phyloP scores from a whole-genome alignment of 1,140 invertebrate genomes.

The Anadara kagoshimensis region DNA sequence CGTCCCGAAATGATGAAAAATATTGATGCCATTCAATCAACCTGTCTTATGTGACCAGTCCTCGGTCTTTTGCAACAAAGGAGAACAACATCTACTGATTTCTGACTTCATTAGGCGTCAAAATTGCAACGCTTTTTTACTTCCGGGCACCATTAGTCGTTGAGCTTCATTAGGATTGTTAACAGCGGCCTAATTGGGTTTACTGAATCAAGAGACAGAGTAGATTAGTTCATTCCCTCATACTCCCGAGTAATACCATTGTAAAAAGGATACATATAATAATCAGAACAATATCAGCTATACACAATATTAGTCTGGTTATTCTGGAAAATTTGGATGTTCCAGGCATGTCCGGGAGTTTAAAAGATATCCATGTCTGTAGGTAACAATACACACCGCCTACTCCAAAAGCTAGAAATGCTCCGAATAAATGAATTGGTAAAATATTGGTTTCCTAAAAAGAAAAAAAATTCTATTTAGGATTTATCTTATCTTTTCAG shows the following conservation, averaged over 20 bases:
- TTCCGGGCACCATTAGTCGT: no score
- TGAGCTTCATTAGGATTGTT: no score
- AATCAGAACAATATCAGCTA: conserved; percentile 32
- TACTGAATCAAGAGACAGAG: no score
- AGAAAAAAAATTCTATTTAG: conserved; percentile 21
- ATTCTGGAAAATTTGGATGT: conserved; percentile 15
- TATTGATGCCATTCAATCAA: no score
- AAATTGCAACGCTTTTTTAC: no score
- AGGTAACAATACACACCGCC: conserved; percentile 82
- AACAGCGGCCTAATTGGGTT: no score
- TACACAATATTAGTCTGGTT: conserved; percentile 24
- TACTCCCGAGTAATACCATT: background rate
- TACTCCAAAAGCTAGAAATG: conserved; percentile 81
- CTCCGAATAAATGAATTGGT: conserved; percentile 82
- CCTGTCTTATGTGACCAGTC: background rate
- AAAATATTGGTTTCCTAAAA: conserved; percentile 81
- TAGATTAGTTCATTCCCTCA: background rate
- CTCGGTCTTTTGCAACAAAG: no score
- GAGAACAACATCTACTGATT: no score
- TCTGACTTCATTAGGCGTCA: no score
- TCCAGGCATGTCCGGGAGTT: conserved; percentile 78
- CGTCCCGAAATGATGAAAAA: no score
- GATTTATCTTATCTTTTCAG: no score
- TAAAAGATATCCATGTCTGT: conserved; percentile 81
- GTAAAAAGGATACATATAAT: conserved; percentile 46